Base-by-base conservation (phyloP, 2,888 invertebrate genomes). In the Blera fallax region DNA sequence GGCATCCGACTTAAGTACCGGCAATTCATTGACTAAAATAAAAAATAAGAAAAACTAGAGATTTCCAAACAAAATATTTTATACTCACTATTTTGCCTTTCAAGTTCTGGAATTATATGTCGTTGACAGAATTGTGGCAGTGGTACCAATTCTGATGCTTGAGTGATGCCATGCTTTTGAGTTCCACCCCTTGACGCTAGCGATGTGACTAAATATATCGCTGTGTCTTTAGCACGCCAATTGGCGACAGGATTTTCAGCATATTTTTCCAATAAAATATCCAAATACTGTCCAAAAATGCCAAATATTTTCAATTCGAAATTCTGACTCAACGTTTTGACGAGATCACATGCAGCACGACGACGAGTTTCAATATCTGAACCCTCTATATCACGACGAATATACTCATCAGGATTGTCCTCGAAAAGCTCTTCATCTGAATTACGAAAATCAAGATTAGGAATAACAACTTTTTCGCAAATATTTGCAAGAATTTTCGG, bases 381-480 rank as follows among this genome's bases (percentile, higher is more conserved):
- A 5, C 99, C 99, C 93, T 99, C 99, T 87, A 99, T 98, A 92
- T 99, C 99, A 32, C 98, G 94, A 3, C 98, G 94, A 84, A 98
- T 98, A 90, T 98, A 99, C 92, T 99, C 99, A 90, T 99, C 98
- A 0, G 99, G 97, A 90, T 99, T 99, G 91, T 99, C 99, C 91
- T 98, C 98, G 92, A 99, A 99, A 52, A 98, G 91, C 91, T 99
- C 99, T 92, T 98, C 96, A 92, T 99, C 99, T 0, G 98, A 96
- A 67, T 95, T 95, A 94, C 99, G 94, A 88, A 99, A 98, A 92
- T 98, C 97, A 95, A 99, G 97, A 91, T 99, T 99, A 0, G 99
- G 99, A 89, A 99, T 98, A 89, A 99, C 97, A n/a, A 99, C 98
- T 92, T 98, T 98, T 91, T 99, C 98, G 91, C 99, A 99, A 87